Percentiles rank a stretch among this genome's conserved stretches.
These are phyloP conservation scores for Phenacoccus solenopsis DNA, from an alignment of 1,140 invertebrate genomes.

Conservation along the genomic window DNA sequence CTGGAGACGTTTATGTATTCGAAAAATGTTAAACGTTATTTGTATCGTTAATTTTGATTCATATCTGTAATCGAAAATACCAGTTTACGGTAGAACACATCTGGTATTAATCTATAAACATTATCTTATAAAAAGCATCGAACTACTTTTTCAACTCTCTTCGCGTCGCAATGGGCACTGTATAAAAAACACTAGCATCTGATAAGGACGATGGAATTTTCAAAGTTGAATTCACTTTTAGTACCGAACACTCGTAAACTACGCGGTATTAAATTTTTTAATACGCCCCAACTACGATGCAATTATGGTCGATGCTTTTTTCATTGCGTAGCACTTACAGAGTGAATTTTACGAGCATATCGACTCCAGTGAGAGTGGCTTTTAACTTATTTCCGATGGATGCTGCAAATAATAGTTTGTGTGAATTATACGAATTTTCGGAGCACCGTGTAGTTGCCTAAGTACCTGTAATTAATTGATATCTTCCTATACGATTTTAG, in stretches of 20 bases:
- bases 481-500: neutral
- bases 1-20: neutral
- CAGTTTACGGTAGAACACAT: slow-evolving; percentile 1
- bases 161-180: neutral
- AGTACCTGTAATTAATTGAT: slow-evolving; percentile 2
- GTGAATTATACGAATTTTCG: neutral
- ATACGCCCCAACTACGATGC: too few relatives aligned
- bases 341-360: too few relatives aligned
- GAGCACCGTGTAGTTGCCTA: neutral
- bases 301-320: too few relatives aligned
- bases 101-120: neutral
- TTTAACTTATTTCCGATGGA: too few relatives aligned
- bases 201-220: neutral
- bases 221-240: neutral
- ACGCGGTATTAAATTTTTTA: too few relatives aligned
- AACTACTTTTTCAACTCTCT: neutral
- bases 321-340: too few relatives aligned
- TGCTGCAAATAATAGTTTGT: too few relatives aligned
- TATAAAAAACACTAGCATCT: neutral
- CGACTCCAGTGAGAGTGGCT: too few relatives aligned
- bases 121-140: neutral
- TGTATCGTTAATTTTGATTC: slow-evolving; percentile 3
- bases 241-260: neutral
- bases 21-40: neutral
- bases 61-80: neutral